Evolutionary conservation across 2,888 invertebrate genomes (phyloP), one percentile per base, ranked within the genome.

Genomic region (Apotomis turbidana): DNA sequence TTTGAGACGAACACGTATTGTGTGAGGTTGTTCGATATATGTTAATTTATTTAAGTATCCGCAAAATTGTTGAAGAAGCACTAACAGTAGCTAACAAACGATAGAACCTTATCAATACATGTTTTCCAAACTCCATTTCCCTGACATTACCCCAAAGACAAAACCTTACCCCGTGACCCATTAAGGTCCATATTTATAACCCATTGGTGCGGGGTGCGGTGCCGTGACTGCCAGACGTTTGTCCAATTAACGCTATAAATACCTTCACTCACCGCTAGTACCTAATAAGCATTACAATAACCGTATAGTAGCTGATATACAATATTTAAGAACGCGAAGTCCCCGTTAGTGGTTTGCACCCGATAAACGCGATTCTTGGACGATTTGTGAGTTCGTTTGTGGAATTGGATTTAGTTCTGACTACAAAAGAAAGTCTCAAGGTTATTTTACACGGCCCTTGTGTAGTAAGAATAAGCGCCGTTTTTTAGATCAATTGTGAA

Each of bases 171-270:
- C 76, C 69, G 73, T 77, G 78, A 79, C 76, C 81, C 80, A 83
- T 84, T 82, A 83, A 79, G 78, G 75, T 73, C 76, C 77, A 77
- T 81, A 79, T 84, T 84, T 84, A 84, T 82, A 79, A 77, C 77
- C 78, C 76, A 79, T 76, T 74, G 76, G 79, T 74, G 74, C 71
- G 79, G 79, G 41, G 76, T 76, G 79, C 77, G 75, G 74, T 87
- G 79, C 83, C 93, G 93, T 93, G 93, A 89, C 91, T 87, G 69
- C 68, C 61, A 77, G 77, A 87, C 87, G 87, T 92, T 90, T 88
- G 87, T 89, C 87, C 89, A 92, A 92, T 92, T 92, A 91, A 80
- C 82, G 83, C 89, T 87, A 91, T 92, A 90, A 93, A 90, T 92
- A 91, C 79, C 83, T 82, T 79, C 83, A 88, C 87, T 87, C 85